Conservation (phyloP, 1,140 invertebrate genomes). For the Archivesica marissinica region DNA sequence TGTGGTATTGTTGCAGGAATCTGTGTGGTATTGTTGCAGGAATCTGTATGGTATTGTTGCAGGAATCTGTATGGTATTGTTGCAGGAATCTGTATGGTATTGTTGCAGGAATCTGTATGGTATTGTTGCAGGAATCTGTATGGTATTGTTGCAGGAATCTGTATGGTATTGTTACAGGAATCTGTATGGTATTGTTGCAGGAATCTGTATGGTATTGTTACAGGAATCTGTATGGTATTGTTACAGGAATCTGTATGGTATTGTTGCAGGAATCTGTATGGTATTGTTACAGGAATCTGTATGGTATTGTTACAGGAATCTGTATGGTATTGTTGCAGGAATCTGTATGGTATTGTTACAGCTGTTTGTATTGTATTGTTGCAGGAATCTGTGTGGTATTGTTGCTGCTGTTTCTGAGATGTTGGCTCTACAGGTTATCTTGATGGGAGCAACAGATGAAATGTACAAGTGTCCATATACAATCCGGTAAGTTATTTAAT, state of each 20-base stretch:
- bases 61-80: neutral
- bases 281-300: neutral
- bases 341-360: neutral
- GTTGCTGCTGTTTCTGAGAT: conserved; percentile 14
- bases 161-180: neutral
- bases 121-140: conserved; percentile 22
- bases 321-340: neutral
- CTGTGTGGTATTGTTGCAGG: neutral
- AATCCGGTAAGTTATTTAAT: conserved; percentile 29
- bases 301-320: neutral
- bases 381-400: conserved; percentile 46
- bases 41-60: neutral
- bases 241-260: neutral
- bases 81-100: no score
- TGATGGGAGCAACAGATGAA: neutral
- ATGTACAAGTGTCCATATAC: conserved; percentile 30
- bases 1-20: neutral
- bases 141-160: neutral
- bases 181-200: neutral
- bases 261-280: neutral
- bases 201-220: neutral
- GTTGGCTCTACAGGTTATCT: conserved; percentile 17
- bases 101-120: neutral
- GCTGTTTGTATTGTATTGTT: conserved; percentile 7
- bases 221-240: neutral